These are phyloP conservation scores for Intellagama lesueurii DNA, from an alignment of 2,797 vertebrate genomes.

Conservation along the genomic window DNA sequence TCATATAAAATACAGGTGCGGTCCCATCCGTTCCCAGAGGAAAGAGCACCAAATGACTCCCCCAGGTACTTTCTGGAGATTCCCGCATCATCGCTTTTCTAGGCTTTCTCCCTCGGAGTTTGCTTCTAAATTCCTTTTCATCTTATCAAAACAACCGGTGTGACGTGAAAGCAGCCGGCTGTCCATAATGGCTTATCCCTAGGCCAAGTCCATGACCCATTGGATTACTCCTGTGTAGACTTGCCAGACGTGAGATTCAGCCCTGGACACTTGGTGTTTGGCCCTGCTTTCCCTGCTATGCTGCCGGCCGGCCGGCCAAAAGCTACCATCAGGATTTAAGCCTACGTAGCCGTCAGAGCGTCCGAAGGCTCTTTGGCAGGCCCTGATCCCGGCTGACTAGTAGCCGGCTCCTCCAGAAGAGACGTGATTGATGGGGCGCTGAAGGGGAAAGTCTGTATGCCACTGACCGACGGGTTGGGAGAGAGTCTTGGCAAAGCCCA, in stretches of 20 bases:
- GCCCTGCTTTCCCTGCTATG: neutral
- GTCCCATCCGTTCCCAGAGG: too few species aligned
- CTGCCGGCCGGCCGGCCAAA: neutral
- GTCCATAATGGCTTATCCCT: neutral
- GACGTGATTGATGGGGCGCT: neutral
- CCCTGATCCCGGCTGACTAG: neutral
- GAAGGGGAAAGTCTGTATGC: conserved; percentile 41
- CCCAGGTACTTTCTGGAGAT: neutral
- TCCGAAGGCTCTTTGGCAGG: neutral
- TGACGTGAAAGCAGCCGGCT: conserved; percentile 8
- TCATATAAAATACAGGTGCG: too few species aligned
- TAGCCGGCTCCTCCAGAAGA: neutral
- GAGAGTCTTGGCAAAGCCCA: conserved; percentile 40
- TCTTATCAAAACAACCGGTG: neutral
- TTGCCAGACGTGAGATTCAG: neutral
- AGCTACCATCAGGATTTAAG: neutral
- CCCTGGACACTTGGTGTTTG: neutral
- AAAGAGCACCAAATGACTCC: too few species aligned
- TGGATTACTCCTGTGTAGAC: neutral
- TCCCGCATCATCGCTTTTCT: neutral
- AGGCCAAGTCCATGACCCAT: neutral
- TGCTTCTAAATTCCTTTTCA: neutral
- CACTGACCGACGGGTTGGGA: conserved; percentile 39
- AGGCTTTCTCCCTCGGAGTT: too few species aligned
- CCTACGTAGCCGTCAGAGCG: neutral